Conservation (phyloP, 2,888 invertebrate species). For the Heteropelma amictum region DNA sequence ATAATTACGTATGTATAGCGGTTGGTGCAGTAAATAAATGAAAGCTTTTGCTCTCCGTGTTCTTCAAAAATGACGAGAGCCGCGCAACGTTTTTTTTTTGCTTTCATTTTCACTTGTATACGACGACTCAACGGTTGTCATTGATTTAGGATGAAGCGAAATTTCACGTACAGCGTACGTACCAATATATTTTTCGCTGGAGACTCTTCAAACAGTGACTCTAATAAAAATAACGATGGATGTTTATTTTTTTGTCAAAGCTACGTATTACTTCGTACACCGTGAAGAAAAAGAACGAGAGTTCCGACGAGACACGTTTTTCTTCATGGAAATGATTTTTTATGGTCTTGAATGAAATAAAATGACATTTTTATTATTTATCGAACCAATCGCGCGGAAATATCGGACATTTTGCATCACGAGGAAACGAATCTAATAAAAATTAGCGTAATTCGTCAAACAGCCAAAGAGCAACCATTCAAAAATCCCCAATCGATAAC, state of each 20-base stretch:
- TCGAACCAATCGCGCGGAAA: no score
- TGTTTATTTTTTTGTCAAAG: neutral
- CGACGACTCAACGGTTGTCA: constrained; percentile 24
- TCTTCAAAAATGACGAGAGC: no score
- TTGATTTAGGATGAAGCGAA: constrained; percentile 41
- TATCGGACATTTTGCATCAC: no score
- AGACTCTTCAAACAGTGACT: constrained; percentile 8
- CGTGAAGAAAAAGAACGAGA: neutral
- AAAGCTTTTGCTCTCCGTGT: constrained; percentile 53
- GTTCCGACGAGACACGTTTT: neutral
- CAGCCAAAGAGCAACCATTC: no score
- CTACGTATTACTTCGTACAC: neutral
- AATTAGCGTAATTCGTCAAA: no score
- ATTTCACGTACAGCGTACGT: neutral
- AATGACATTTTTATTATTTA: no score
- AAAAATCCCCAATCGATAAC: no score
- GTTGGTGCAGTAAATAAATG: constrained; percentile 66
- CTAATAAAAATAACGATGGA: constrained; percentile 14
- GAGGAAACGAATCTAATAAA: no score
- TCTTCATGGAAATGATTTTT: no score
- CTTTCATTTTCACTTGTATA: constrained; percentile 18
- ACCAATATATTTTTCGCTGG: neutral
- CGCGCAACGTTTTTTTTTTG: neutral
- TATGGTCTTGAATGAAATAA: no score
- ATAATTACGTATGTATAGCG: constrained; percentile 26